Base-by-base conservation (phyloP, 2,888 invertebrate species). In the Sesamia inferens region DNA sequence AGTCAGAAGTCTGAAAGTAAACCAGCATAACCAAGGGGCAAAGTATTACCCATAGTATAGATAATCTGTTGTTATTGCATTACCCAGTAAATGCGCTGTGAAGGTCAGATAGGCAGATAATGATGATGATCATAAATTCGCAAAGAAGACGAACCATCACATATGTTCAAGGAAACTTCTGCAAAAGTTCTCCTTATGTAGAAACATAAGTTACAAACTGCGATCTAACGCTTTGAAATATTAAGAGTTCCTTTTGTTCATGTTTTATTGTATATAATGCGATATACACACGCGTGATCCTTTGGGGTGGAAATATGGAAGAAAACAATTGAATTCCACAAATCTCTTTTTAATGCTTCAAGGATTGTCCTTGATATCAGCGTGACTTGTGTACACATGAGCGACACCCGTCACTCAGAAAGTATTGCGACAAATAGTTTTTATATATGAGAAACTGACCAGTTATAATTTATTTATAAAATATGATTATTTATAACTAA, bases 241-340 rank as follows among this genome's bases (percentile, higher is more conserved):
- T 57, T 22, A 55, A 48, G 48, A 51, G 48, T 58, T 44, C 48
- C 51, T 64, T 72, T 78, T 78, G 66, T 72, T 78, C 68, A 66
- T 78, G 57, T 69, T 66, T 69, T 58, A 67, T 58, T 71, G 7
- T 22, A 22, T 31, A 31, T 31, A 2, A 44, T 13, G 44, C 8
- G 5, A 31, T 68, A 44, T 6, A 1, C 65, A 54, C n/a, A 11
- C 42, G 42, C 42, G 16, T 24, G 47, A 31, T 67, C 31, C 24
- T 47, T 67, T 67, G 77, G 67, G 31, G n/a, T 11, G 59, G n/a
- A 71, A 68, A 77, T 69, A 66, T 68, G 44, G 44, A 65, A 31
- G 13, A 51, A 62, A 57, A 48, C 51, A 14, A 19, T 22, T 73
- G 65, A 61, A 39, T 79, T 39, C 2, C n/a, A 54, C 6, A 16